These are phyloP conservation scores for Sitobion miscanthi DNA, from an alignment of 1,140 invertebrate genomes.

Conservation along the genomic window DNA sequence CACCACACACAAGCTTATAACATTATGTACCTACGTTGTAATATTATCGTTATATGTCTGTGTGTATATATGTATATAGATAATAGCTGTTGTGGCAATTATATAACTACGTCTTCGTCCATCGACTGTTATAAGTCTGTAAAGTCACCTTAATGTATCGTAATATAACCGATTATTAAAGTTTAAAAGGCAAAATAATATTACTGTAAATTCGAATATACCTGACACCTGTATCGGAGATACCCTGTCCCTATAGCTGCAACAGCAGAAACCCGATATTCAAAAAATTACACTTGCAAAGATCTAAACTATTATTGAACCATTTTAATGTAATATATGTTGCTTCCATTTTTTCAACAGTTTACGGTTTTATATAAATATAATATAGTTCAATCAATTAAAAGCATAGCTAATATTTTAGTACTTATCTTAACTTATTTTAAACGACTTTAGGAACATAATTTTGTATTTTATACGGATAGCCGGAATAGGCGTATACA, in stretches of 20 bases:
- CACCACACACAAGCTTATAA: neutral
- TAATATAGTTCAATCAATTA: too few species aligned
- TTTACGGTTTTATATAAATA: too few species aligned
- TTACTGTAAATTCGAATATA: neutral
- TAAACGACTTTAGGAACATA: neutral
- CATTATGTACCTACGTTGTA: too few species aligned
- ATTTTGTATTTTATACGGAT: neutral
- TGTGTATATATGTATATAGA: neutral
- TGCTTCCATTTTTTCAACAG: too few species aligned
- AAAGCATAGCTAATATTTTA: too few species aligned
- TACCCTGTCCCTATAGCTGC: too few species aligned
- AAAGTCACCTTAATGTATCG: neutral
- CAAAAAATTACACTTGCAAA: neutral
- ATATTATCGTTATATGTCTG: neutral
- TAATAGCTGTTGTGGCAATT: neutral
- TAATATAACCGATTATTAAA: neutral
- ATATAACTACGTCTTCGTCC: neutral
- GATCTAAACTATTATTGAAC: too few species aligned
- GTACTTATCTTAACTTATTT: too few species aligned
- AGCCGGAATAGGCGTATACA: too few species aligned
- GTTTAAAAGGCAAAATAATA: neutral
- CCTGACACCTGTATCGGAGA: too few species aligned
- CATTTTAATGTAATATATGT: too few species aligned
- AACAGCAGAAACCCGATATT: neutral
- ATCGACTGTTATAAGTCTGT: neutral